Base-by-base conservation (phyloP, 2,113 vertebrate genomes). In the Alosa alosa region DNA sequence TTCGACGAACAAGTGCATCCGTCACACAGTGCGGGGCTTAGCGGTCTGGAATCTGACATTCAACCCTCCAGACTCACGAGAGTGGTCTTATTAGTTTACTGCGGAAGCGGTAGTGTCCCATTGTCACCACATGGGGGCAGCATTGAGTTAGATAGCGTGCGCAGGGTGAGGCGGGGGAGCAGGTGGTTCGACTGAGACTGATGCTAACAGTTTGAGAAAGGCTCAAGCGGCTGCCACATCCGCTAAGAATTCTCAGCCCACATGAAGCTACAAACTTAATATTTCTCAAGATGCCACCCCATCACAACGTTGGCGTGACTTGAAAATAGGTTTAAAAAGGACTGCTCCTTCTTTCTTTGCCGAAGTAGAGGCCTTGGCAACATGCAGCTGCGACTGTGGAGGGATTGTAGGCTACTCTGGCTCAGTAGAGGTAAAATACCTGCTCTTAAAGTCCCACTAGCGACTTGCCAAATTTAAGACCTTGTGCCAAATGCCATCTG, bases 211-310 rank as follows among this genome's bases (percentile, higher is more conserved):
- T 89, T 91, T 86, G 89, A 88, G 91, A 72, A 84, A 45, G 68
- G 86, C 87, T 91, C 91, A 89, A 88, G 86, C 90, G 91, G 87
- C 91, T 93, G 91, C 93, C 94, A 90, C 88, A 85, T 89, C 88
- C 88, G 89, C 93, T 92, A 89, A 90, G 72, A 86, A 82, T 85
- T 89, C 88, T 88, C 85, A 45, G 84, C 86, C 82, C 55, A 87
- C 25, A 88, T 64, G 86, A 88, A 87, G 83, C 87, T 87, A 88
- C 87, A 84, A 84, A 86, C 81, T 85, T 86, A 68, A 22, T 89
- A 91, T 93, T 89, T 89, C 85, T 93, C 90, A 90, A 87, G 41
- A 82, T 46, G 6, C 85, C 25, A 36, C 4, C n/a, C 72, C 72
- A 78, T 13, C 31, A 17, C 36, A 39, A 36, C 13, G 11, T 78